These are phyloP conservation scores for Pantala flavescens DNA, from an alignment of 1,140 invertebrate genomes.

Conservation along the genomic window DNA sequence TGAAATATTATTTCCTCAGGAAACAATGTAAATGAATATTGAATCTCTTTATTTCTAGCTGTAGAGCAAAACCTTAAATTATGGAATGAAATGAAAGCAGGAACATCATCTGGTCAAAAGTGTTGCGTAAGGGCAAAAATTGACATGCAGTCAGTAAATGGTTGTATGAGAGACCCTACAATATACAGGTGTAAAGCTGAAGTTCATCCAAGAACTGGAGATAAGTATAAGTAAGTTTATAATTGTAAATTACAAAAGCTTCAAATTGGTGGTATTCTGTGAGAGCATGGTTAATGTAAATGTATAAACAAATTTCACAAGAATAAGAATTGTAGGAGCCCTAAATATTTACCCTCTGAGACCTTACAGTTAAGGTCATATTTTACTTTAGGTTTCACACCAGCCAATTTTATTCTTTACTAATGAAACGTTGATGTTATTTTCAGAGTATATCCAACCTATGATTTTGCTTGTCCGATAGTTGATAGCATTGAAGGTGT, in stretches of 20 bases:
- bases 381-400: too few relatives aligned
- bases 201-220: constrained; percentile 82
- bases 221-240: constrained; percentile 83
- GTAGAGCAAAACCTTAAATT: constrained; percentile 76
- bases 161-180: constrained; percentile 97
- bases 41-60: constrained; percentile 41
- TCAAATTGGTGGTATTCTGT: too few relatives aligned
- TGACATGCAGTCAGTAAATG: constrained; percentile 92
- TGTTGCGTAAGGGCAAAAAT: constrained; percentile 96
- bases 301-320: constrained; percentile 24
- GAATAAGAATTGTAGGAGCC: too few relatives aligned
- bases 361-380: too few relatives aligned
- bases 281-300: constrained; percentile 4
- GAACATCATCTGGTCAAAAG: constrained; percentile 61
- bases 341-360: too few relatives aligned
- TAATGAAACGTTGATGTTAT: constrained; percentile 15
- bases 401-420: too few relatives aligned
- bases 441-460: constrained; percentile 94
- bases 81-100: constrained; percentile 94
- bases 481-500: constrained; percentile 96
- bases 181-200: constrained; percentile 98
- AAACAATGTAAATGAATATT: constrained; percentile 19
- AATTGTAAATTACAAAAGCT: background rate
- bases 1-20: too few relatives aligned
- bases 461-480: constrained; percentile 99